Conservation (phyloP, 2,113 vertebrate species). For the Mystacornis crossleyi region DNA sequence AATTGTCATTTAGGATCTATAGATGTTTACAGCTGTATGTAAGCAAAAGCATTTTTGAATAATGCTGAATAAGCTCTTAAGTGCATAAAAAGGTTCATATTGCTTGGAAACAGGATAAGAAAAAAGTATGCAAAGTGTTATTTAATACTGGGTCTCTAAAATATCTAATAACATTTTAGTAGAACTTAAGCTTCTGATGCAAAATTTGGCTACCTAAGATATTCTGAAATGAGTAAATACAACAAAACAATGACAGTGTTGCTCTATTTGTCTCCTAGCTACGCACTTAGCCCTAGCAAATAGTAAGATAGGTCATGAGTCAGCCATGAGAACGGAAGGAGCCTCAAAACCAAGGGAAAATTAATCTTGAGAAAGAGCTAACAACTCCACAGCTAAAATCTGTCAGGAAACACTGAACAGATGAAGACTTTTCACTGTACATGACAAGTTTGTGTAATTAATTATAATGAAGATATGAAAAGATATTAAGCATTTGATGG, state of each 20-base stretch:
- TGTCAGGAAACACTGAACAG: background rate
- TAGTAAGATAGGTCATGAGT: background rate
- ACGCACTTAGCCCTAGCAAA: background rate
- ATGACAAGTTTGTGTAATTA: background rate
- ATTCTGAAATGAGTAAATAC: background rate
- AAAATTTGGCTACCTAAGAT: background rate
- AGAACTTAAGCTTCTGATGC: background rate
- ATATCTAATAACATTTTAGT: background rate
- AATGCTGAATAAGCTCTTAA: background rate
- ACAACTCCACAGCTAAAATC: background rate
- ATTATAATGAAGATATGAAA: background rate
- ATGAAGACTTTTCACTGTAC: background rate
- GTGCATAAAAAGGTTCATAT: background rate
- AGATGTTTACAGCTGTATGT: background rate
- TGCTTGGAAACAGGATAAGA: background rate
- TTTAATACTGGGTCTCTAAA: background rate
- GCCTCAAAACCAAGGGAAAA: constrained; percentile 19
- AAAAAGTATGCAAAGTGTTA: background rate
- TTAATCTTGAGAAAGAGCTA: background rate
- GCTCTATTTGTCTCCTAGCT: constrained; percentile 50
- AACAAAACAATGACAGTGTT: constrained; percentile 16
- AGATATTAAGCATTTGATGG: background rate
- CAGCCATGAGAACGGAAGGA: constrained; percentile 16
- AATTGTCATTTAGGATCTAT: background rate
- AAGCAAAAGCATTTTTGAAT: background rate